phyloP scores from a whole-genome alignment of 2,888 invertebrate genomes.

The Tenthredo scrophulariae region DNA sequence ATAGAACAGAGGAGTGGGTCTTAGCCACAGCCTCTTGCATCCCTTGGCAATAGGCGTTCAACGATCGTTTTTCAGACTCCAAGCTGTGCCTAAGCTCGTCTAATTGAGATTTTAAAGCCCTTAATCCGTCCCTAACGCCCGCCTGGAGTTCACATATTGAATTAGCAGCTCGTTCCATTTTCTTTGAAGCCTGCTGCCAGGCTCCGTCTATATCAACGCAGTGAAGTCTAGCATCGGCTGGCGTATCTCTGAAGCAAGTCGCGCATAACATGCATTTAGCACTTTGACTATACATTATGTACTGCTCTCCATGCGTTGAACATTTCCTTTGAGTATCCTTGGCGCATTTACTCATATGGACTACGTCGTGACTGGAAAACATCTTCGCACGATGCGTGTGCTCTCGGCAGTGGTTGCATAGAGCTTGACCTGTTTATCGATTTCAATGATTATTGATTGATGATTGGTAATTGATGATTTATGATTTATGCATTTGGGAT shows the following conservation, averaged over 20 bases:
- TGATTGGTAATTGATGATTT: not conserved
- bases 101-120: conserved; percentile 83
- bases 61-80: conserved; percentile 84
- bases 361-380: conserved; percentile 87
- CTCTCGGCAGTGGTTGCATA: conserved; percentile 86
- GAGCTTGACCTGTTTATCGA: conserved; percentile 82
- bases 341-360: conserved; percentile 85
- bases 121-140: conserved; percentile 84
- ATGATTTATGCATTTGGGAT: not conserved
- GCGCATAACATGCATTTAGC: conserved; percentile 87
- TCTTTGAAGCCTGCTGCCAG: conserved; percentile 85
- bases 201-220: conserved; percentile 88
- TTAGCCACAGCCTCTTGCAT: conserved; percentile 85
- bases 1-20: conserved; percentile 83
- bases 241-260: conserved; percentile 86
- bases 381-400: conserved; percentile 88
- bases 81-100: conserved; percentile 84
- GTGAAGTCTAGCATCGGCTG: conserved; percentile 84
- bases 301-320: conserved; percentile 85
- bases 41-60: conserved; percentile 84
- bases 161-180: conserved; percentile 83
- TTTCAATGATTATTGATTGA: not conserved
- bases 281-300: conserved; percentile 87
- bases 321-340: conserved; percentile 86
- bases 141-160: conserved; percentile 82